phyloP scores from a whole-genome alignment of 2,113 vertebrate genomes.

The Candoia aspera region DNA sequence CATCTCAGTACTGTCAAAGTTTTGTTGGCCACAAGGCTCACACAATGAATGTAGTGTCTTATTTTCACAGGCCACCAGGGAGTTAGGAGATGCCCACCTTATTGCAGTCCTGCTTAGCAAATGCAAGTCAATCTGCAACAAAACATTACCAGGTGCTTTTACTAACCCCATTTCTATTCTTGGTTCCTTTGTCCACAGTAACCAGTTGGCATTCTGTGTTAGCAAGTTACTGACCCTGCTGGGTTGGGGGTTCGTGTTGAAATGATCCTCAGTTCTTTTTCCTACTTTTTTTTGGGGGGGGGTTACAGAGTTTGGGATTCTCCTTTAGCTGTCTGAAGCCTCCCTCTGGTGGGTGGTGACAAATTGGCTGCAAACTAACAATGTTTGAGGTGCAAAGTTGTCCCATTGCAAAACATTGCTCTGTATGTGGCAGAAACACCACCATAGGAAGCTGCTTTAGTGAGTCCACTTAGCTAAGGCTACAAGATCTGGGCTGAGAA shows the following conservation, averaged over 20 bases:
- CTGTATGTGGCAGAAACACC: neutral
- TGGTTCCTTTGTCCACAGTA: too few relatives aligned
- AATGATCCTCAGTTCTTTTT: too few relatives aligned
- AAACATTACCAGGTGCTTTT: neutral
- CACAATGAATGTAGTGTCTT: too few relatives aligned
- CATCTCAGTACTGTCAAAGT: neutral
- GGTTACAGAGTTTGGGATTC: neutral
- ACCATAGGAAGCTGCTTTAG: neutral
- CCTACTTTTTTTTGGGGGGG: neutral
- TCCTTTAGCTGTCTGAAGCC: neutral
- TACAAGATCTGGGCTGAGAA: neutral
- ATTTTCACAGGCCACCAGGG: too few relatives aligned
- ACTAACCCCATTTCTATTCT: neutral
- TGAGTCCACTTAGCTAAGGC: too few relatives aligned
- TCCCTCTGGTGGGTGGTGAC: neutral
- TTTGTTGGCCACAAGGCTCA: neutral
- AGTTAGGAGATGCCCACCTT: neutral
- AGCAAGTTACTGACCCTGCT: neutral
- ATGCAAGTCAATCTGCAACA: neutral
- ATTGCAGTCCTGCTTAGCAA: neutral
- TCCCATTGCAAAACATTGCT: neutral
- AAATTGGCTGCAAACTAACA: neutral
- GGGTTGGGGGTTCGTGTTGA: neutral
- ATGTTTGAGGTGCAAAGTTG: neutral
- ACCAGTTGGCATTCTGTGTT: neutral